A percentile compares a stretch with the other conserved stretches of the same genome.
Conservation (phyloP, 2,113 vertebrate genomes). For the Pseudorasbora parva region DNA sequence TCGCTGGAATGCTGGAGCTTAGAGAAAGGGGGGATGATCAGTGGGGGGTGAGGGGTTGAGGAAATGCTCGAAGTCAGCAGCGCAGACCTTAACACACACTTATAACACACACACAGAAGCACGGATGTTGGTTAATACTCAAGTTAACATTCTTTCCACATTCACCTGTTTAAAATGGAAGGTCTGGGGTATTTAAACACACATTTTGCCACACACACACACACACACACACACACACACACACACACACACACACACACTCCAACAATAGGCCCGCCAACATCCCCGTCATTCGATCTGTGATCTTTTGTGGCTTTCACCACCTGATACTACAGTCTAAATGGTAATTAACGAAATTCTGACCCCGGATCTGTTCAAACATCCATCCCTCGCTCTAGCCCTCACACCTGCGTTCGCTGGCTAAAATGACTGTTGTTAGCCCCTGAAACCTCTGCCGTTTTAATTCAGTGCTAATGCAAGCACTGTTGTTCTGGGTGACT, state of each 20-base stretch:
- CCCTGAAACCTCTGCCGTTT: neutral
- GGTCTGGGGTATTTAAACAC: neutral
- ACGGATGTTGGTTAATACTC: neutral
- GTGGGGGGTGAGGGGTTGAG: conserved; percentile 57
- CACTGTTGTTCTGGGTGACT: conserved; percentile 66
- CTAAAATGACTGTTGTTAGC: neutral
- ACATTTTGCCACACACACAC: neutral
- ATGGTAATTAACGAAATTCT: neutral
- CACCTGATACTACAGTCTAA: conserved; percentile 7
- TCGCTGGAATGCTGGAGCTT: conserved; percentile 73
- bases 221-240: neutral
- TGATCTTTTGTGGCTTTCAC: conserved; percentile 12
- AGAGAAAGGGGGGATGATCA: conserved; percentile 45
- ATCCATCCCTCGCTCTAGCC: neutral
- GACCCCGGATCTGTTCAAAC: neutral
- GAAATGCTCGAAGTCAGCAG: conserved; percentile 70
- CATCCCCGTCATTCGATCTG: conserved; percentile 30
- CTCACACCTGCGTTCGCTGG: conserved; percentile 9
- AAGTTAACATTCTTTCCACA: neutral
- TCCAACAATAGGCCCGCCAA: conserved; percentile 25
- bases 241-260: neutral
- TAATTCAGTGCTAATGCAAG: conserved; percentile 49
- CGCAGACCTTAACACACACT: conserved; percentile 19
- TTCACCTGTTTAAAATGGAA: conserved; percentile 39
- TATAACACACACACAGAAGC: conserved; percentile 20